phyloP scores from a whole-genome alignment of 2,797 vertebrate genomes.

The Sternarchorhynchus goeldii region DNA sequence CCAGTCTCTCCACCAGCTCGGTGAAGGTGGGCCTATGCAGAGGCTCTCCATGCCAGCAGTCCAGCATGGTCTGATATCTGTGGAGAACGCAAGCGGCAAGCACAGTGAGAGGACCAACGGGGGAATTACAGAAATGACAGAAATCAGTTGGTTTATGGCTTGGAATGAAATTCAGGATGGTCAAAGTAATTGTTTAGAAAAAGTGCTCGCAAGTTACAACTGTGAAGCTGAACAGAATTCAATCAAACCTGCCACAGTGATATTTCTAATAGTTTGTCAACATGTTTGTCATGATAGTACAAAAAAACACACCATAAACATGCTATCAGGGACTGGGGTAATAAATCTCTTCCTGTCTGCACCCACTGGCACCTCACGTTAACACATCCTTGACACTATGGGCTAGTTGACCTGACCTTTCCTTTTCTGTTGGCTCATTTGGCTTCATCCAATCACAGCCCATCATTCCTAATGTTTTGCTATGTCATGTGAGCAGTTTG shows the following conservation, averaged over 20 bases:
- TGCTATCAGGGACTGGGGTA: slow-evolving; percentile 8
- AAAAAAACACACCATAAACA: slow-evolving; percentile 22
- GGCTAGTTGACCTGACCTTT: slow-evolving; percentile 58
- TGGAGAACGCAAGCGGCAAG: slow-evolving; percentile 37
- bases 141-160: no score
- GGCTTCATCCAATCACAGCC: slow-evolving; percentile 42
- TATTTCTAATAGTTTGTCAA: slow-evolving; percentile 20
- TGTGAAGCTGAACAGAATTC: no score
- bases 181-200: no score
- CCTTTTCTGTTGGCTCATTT: slow-evolving; percentile 58
- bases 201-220: not conserved
- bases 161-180: no score
- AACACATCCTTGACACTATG: slow-evolving; percentile 20
- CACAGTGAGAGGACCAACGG: not conserved
- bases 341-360: slow-evolving; percentile 32
- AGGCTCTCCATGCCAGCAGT: slow-evolving; percentile 88
- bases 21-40: slow-evolving; percentile 85
- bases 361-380: slow-evolving; percentile 20
- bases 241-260: not conserved
- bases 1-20: slow-evolving; percentile 86
- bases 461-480: slow-evolving; percentile 42
- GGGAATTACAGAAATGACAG: no score
- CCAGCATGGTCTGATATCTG: slow-evolving; percentile 94
- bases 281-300: slow-evolving; percentile 16
- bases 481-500: slow-evolving; percentile 40